A percentile compares a stretch with the other conserved stretches of the same genome.
These are phyloP conservation scores for Ophioderma brevispina DNA, from an alignment of 35 echinoderm and acorn worm genomes.

Conservation along the genomic window DNA sequence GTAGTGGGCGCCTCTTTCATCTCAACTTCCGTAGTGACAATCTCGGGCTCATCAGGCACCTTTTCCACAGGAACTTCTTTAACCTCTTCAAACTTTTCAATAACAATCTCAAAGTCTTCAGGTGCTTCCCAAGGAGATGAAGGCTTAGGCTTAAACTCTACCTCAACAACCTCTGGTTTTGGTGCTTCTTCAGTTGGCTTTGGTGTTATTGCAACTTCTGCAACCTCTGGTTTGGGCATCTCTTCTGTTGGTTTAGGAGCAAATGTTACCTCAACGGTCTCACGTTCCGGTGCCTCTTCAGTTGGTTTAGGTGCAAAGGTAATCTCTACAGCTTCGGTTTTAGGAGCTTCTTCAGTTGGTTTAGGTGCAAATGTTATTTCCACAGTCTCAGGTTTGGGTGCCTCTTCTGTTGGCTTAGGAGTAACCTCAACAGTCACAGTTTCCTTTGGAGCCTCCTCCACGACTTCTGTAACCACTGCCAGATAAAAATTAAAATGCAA, in stretches of 20 bases:
- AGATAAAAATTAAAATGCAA: background rate
- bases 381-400: background rate
- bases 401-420: background rate
- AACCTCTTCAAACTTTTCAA: background rate
- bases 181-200: background rate
- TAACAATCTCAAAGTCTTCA: too few species aligned
- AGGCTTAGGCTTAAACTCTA: background rate
- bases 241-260: background rate
- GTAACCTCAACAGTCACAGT: background rate
- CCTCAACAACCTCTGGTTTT: background rate
- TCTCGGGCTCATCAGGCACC: conserved; percentile 5
- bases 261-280: background rate
- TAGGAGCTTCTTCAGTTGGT: background rate
- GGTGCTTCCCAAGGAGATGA: background rate
- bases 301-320: too few species aligned
- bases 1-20: background rate
- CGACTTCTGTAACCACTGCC: background rate
- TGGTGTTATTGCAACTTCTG: background rate
- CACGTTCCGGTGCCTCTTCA: too few species aligned
- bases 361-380: background rate
- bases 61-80: background rate
- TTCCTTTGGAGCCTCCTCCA: background rate
- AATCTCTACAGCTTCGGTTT: background rate
- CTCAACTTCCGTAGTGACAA: conserved; percentile 1
- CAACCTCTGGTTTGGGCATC: background rate